Base-by-base conservation (phyloP, 2,113 vertebrate genomes). In the Ophthalmolycus amberensis region DNA sequence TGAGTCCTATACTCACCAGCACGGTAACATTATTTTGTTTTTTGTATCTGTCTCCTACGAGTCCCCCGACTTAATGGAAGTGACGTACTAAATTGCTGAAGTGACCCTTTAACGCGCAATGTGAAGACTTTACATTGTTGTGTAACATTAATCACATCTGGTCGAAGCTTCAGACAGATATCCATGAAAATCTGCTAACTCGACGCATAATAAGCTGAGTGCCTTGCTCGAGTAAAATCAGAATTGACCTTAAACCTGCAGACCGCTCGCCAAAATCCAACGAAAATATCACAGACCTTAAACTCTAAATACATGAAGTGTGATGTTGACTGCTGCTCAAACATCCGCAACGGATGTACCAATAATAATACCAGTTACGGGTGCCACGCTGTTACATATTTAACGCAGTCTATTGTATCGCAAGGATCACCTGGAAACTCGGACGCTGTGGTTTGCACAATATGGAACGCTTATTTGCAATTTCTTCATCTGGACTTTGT, bases 251-350 rank as follows among this genome's bases (percentile, higher is more conserved):
- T 32, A 32, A 32, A 56, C 0, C 29, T 27, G 27, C 22, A 25
- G 42, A 8, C 20, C 27, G 25, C 7, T 54, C 48, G 3, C 38
- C 50, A 6, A 63, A 40, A 58, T 14, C 9, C 5, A 9, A 38
- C 7, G 29, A 58, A 27, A 27, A 27, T 15, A 67, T 9, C 34
- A 1, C 20, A 44, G 22, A 5, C 4, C 40, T 72, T 4, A 5
- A 63, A 14, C 7, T 73, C 14, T 65, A 40, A 52, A 37, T 56
- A 54, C 64, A 54, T 56, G 34, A 72, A 73, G n/a, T 27, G 25
- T 73, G 32, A 48, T 2, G 37, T 20, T 50, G 15, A 20, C 38
- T 10, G 12, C 40, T 68, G 46, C 75, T 78, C 3, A 48, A 62
- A 70, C 16, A 64, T 32, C 44, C 59, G 32, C 9, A 0, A n/a